Percentiles rank a stretch among this genome's conserved stretches.
Evolutionary conservation across 2,113 vertebrate genomes (phyloP).

Genomic region (Parotia lawesii): DNA sequence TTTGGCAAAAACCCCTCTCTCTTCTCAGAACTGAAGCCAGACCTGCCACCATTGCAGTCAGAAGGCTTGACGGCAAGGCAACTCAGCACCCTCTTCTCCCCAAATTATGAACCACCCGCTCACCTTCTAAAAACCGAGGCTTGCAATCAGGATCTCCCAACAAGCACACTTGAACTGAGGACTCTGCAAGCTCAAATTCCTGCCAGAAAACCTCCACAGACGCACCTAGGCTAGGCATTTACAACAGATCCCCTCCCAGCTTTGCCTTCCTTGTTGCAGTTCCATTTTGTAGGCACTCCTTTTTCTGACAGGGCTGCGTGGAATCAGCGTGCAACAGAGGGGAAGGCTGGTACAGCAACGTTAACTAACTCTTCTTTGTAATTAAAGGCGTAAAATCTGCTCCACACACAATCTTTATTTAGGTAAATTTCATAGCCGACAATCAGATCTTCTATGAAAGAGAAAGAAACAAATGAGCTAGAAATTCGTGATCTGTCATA

Average conservation of each 20-base stretch:
- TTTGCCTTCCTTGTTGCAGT: neutral
- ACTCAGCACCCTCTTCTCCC: neutral
- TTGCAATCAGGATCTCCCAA: neutral
- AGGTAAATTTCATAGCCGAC: neutral
- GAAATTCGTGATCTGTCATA: slow-evolving; percentile 19
- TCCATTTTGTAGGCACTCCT: neutral
- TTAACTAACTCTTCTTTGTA: slow-evolving; percentile 22
- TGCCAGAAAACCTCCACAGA: neutral
- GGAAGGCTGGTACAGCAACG: neutral
- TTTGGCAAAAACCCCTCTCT: slow-evolving; percentile 45
- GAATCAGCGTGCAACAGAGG: neutral
- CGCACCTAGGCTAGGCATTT: neutral
- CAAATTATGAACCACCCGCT: neutral
- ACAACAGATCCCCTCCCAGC: neutral
- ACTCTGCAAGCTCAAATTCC: neutral
- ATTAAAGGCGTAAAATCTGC: slow-evolving; percentile 35
- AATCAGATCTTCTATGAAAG: slow-evolving; percentile 21
- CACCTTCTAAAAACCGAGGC: neutral
- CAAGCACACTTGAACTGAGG: neutral
- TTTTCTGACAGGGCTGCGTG: neutral
- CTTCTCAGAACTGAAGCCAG: slow-evolving; percentile 48
- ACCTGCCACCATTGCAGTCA: slow-evolving; percentile 23
- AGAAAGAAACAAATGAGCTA: slow-evolving; percentile 17
- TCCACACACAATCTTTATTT: slow-evolving; percentile 33
- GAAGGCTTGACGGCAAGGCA: slow-evolving; percentile 1